These are phyloP conservation scores for Leptopilina syphax DNA, from an alignment of 2,888 invertebrate genomes.

Conservation along the genomic window DNA sequence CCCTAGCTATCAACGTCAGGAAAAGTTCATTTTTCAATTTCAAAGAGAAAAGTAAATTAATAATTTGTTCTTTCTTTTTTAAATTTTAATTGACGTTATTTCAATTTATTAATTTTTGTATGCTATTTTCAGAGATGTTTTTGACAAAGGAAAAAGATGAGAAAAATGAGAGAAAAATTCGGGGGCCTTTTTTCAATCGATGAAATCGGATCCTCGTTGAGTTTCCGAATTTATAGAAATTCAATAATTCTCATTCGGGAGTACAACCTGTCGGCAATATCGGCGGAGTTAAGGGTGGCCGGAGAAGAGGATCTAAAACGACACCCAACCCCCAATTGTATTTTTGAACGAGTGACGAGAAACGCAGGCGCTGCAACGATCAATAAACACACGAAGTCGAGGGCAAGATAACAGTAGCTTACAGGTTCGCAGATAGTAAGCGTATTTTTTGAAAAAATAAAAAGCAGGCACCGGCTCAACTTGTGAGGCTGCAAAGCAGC, in stretches of 20 bases:
- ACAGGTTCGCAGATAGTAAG: constrained; percentile 71
- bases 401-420: constrained; percentile 74
- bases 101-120: too few species aligned
- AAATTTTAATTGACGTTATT: too few species aligned
- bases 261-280: constrained; percentile 49
- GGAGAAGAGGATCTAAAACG: constrained; percentile 45
- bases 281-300: constrained; percentile 50
- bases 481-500: constrained; percentile 70
- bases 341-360: constrained; percentile 45
- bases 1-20: too few species aligned
- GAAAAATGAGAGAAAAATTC: too few species aligned
- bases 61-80: too few species aligned
- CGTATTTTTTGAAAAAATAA: constrained; percentile 55
- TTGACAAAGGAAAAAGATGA: too few species aligned
- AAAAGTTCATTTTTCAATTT: too few species aligned
- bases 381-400: constrained; percentile 72
- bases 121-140: too few species aligned
- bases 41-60: too few species aligned
- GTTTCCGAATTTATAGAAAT: too few species aligned
- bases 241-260: too few species aligned
- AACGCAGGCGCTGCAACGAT: constrained; percentile 74
- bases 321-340: constrained; percentile 46
- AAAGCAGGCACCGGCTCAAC: constrained; percentile 55
- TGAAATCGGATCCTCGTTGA: not conserved
- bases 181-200: not conserved